These are phyloP conservation scores for Diarsia mendica DNA, from an alignment of 2,888 invertebrate species.

Conservation along the genomic window DNA sequence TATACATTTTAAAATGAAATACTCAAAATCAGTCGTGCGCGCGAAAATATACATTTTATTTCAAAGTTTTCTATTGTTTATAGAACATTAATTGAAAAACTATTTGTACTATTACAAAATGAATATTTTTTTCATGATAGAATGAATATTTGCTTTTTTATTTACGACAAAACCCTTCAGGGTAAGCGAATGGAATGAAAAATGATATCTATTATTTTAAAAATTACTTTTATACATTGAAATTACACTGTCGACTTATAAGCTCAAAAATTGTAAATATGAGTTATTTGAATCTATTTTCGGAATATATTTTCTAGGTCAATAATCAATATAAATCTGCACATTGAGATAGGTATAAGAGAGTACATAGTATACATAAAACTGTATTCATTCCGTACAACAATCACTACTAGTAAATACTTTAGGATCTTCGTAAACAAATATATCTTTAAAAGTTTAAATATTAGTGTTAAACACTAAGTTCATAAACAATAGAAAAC, in stretches of 20 bases:
- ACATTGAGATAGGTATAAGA: constrained; percentile 26
- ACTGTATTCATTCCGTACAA: constrained; percentile 22
- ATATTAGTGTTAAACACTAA: constrained; percentile 27
- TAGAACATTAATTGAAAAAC: constrained; percentile 35
- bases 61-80: constrained; percentile 70
- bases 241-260: constrained; percentile 41
- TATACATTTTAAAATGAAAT: constrained; percentile 67
- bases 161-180: constrained; percentile 17
- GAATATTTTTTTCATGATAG: constrained; percentile 5
- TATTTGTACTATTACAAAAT: constrained; percentile 57
- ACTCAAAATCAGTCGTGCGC: constrained; percentile 80
- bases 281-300: constrained; percentile 17
- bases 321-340: constrained; percentile 22
- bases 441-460: constrained; percentile 7
- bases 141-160: constrained; percentile 31
- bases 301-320: constrained; percentile 35
- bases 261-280: constrained; percentile 47
- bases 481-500: constrained; percentile 65
- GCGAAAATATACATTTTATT: constrained; percentile 58
- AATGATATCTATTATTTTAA: constrained; percentile 29
- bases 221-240: constrained; percentile 30
- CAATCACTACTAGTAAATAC: constrained; percentile 29
- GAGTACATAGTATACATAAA: constrained; percentile 34
- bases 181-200: constrained; percentile 40
- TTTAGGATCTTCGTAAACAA: constrained; percentile 23